Evolutionary conservation across 1,140 invertebrate genomes (phyloP), one percentile per base, ranked within the genome.

Genomic region (Trichonephila clavata): DNA sequence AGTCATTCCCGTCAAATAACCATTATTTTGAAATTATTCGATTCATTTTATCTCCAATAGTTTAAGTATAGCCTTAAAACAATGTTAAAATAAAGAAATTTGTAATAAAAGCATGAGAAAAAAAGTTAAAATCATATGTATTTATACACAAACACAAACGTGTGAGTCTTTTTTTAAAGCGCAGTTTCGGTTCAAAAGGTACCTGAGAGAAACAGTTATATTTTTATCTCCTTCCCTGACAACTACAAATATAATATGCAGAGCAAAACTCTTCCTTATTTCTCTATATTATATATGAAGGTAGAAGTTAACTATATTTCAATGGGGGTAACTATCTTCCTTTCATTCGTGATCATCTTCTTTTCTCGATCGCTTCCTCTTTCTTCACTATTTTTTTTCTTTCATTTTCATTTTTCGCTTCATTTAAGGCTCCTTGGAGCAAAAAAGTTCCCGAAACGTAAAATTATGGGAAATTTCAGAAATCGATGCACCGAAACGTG

Each of bases 401-500:
- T 50, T 57, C 14, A 21, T 43, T 39, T 27, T 39, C 50, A 43
- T 57, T 83, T 57, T 50, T 50, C 80, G 39, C 80, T 83, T 27
- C 21, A 43, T 57, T 83, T 83, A 39, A 83, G 50, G 20, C 43
- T 6, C 80, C 24, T 50, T 5, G 20, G 68, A 71, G 27, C 68
- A 71, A 71, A 71, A 71, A 71, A 71, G 14, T 32, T 27, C 16
- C 16, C 68, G 68, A 71, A 32, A 71, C 68, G 27, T 71, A 71
- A 71, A 71, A 71, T 71, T 71, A 71, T 71, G 68, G 68, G 68
- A 71, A 32, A 71, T 71, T 71, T 71, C 3, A 2, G 68, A 32
- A 71, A 7, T 32, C 16, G 27, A 71, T 14, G 13, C 27, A 71
- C 68, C 68, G 68, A 71, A 32, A 71, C 68, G 68, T 24, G 24